These are phyloP conservation scores for Ips nitidus DNA, from an alignment of 1,140 invertebrate genomes.

Conservation along the genomic window DNA sequence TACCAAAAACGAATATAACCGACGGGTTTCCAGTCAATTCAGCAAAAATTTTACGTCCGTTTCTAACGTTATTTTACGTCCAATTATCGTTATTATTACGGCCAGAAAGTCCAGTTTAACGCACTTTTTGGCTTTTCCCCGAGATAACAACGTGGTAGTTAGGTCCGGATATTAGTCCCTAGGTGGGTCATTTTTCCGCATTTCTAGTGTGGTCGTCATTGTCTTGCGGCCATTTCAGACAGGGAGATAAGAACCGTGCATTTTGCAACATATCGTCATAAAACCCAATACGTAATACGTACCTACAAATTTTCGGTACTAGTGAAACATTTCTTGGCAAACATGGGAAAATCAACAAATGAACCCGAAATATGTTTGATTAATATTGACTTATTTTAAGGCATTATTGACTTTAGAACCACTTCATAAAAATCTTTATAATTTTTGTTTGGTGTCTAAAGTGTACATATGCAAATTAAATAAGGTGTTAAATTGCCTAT, in stretches of 20 bases:
- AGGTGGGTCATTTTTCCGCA: constrained; percentile 21
- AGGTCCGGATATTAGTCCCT: constrained; percentile 31
- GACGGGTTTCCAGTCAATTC: constrained; percentile 1
- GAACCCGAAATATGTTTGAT: constrained; percentile 5
- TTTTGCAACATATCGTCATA: not conserved
- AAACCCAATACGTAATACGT: no score
- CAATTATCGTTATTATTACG: constrained; percentile 29
- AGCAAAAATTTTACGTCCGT: constrained; percentile 15
- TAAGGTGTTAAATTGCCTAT: constrained; percentile 28
- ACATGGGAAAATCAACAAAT: constrained; percentile 8
- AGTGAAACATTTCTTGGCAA: not conserved
- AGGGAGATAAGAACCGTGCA: constrained; percentile 14
- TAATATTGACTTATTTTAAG: constrained; percentile 4
- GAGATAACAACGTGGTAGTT: constrained; percentile 31
- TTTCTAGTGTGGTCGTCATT: constrained; percentile 13
- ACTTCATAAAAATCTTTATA: constrained; percentile 17
- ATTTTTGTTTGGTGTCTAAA: constrained; percentile 8
- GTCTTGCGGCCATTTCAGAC: constrained; percentile 15
- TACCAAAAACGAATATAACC: no score
- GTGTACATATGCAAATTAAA: constrained; percentile 21
- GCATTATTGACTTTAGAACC: constrained; percentile 12
- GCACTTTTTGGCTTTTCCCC: constrained; percentile 26
- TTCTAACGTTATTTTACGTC: constrained; percentile 25
- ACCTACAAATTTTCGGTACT: no score
- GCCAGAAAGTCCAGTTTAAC: constrained; percentile 23